Percentiles rank a stretch among this genome's conserved stretches.
phyloP scores from a whole-genome alignment of 2,113 vertebrate genomes.

The Varanus komodoensis region DNA sequence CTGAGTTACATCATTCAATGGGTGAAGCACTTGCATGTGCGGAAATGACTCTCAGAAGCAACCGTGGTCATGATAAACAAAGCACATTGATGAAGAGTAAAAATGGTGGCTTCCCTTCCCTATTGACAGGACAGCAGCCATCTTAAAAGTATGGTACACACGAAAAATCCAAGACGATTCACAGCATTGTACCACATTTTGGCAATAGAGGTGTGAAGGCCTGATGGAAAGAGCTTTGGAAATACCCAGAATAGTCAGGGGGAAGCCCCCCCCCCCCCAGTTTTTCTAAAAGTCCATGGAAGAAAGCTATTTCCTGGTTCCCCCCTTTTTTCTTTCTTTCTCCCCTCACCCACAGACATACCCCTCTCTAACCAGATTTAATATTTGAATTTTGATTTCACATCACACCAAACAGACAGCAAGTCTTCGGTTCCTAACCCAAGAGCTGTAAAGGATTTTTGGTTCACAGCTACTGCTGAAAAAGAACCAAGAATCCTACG shows the following conservation, averaged over 20 bases:
- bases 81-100: background rate
- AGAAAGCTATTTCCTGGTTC: no score
- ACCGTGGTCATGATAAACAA: background rate
- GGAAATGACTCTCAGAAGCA: background rate
- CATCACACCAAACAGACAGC: background rate
- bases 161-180: background rate
- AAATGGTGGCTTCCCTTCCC: background rate
- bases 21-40: background rate
- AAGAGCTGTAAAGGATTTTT: background rate
- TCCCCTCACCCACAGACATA: no score
- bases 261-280: no score
- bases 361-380: background rate
- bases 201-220: no score
- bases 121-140: background rate
- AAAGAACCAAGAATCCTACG: constrained; percentile 41
- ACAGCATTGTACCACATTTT: background rate
- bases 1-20: no score
- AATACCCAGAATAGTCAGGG: no score
- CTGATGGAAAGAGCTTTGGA: no score
- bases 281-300: no score
- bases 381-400: constrained; percentile 1
- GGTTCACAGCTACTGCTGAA: constrained; percentile 14
- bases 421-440: background rate
- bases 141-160: background rate
- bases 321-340: no score